These are phyloP conservation scores for Pedetes capensis DNA, from an alignment of 2,113 vertebrate species.

Conservation along the genomic window DNA sequence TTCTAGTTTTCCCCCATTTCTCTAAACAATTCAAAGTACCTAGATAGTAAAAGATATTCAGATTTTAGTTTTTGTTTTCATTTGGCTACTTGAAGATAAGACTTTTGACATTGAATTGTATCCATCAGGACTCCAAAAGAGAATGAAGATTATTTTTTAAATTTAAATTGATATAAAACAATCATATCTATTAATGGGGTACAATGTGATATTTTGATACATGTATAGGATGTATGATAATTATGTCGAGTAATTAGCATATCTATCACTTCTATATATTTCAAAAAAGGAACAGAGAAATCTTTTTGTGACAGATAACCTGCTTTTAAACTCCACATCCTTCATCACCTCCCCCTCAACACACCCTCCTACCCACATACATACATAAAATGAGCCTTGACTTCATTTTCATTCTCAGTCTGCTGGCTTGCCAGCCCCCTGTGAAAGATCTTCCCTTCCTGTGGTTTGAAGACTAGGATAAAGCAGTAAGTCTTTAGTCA, in stretches of 20 bases:
- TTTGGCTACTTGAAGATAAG: neutral
- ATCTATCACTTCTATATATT: neutral
- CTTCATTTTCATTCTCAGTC: constrained; percentile 25
- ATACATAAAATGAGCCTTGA: neutral
- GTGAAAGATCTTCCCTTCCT: constrained; percentile 66
- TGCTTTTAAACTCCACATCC: neutral
- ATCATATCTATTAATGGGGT: neutral
- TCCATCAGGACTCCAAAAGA: neutral
- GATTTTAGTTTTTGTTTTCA: neutral
- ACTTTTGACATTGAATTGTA: neutral
- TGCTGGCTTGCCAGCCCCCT: constrained; percentile 17
- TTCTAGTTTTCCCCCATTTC: neutral
- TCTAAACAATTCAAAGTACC: neutral
- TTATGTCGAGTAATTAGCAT: neutral
- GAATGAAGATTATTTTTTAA: neutral
- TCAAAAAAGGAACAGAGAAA: neutral
- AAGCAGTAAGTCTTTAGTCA: constrained; percentile 71
- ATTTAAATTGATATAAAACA: neutral
- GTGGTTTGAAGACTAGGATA: constrained; percentile 57
- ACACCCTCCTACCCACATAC: too few species aligned
- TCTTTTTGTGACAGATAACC: neutral
- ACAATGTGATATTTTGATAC: neutral
- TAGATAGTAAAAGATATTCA: neutral
- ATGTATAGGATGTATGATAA: neutral
- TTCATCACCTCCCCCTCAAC: neutral